Conservation (phyloP, 2,888 invertebrate species). For the Ceriagrion tenellum region DNA sequence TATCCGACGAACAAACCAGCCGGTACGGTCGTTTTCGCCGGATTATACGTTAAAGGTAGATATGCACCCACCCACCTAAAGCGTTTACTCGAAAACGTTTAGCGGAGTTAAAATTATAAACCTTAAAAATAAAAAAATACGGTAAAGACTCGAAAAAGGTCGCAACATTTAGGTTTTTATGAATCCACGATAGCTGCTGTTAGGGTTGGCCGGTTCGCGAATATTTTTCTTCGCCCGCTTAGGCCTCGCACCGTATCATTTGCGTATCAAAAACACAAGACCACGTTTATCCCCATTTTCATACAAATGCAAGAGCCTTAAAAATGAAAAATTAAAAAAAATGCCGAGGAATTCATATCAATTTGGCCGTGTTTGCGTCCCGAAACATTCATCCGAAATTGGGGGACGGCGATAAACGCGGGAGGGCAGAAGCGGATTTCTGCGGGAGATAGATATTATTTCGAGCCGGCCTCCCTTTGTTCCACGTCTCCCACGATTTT, state of each 20-base stretch:
- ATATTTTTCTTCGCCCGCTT: neutral
- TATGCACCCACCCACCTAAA: neutral
- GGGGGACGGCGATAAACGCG: neutral
- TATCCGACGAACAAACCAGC: neutral
- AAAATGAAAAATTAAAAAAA: neutral
- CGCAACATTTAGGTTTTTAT: neutral
- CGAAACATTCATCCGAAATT: neutral
- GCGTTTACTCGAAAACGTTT: neutral
- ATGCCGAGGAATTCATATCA: neutral
- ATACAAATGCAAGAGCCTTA: neutral
- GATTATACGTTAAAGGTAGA: neutral
- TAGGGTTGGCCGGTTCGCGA: neutral
- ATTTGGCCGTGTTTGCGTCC: neutral
- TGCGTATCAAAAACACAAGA: neutral
- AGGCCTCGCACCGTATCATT: neutral
- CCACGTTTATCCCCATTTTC: neutral
- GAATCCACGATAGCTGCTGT: neutral
- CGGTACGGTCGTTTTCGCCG: neutral
- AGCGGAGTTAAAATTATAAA: neutral
- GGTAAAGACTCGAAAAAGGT: neutral
- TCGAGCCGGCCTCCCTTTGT: neutral
- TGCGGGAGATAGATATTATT: neutral
- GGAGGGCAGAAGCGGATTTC: neutral
- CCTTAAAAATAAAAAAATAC: neutral
- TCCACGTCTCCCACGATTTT: neutral